These are phyloP conservation scores for Microtus pennsylvanicus DNA, from an alignment of 2,113 vertebrate genomes.

Conservation along the genomic window DNA sequence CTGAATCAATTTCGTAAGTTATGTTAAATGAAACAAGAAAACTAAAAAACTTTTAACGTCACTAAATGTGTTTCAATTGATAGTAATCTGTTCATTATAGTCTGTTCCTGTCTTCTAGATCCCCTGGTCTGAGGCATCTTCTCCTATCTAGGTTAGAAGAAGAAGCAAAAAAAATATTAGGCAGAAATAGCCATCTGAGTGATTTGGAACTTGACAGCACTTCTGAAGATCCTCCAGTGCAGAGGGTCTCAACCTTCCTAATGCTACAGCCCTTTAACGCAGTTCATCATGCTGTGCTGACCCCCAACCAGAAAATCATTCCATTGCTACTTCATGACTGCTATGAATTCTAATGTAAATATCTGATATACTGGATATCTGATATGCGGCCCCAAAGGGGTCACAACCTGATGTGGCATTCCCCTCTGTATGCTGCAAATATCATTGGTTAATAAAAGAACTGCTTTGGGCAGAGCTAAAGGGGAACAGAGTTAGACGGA, in stretches of 20 bases:
- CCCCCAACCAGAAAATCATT: background rate
- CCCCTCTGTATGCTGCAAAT: too few species aligned
- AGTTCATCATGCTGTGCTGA: background rate
- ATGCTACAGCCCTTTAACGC: background rate
- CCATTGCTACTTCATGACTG: background rate
- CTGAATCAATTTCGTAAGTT: conserved; percentile 43
- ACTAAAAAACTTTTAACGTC: background rate
- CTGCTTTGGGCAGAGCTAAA: too few species aligned
- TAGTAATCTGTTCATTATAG: background rate
- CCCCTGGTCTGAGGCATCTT: background rate
- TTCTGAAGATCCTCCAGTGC: background rate
- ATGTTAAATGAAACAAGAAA: conserved; percentile 10
- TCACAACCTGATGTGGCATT: too few species aligned
- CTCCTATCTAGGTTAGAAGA: background rate
- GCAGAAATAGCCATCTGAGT: background rate
- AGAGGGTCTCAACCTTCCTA: background rate
- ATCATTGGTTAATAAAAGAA: too few species aligned
- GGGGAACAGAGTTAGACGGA: too few species aligned
- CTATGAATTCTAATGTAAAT: background rate
- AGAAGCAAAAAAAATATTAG: background rate
- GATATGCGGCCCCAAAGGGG: background rate
- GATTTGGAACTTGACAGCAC: background rate
- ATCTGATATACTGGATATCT: background rate
- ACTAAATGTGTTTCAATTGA: conserved; percentile 35
- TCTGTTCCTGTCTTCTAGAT: background rate